Percentiles rank a stretch among this genome's conserved stretches.
Conservation (phyloP, 53 echinoderm and acorn worm genomes). For the Arbacia lixula region DNA sequence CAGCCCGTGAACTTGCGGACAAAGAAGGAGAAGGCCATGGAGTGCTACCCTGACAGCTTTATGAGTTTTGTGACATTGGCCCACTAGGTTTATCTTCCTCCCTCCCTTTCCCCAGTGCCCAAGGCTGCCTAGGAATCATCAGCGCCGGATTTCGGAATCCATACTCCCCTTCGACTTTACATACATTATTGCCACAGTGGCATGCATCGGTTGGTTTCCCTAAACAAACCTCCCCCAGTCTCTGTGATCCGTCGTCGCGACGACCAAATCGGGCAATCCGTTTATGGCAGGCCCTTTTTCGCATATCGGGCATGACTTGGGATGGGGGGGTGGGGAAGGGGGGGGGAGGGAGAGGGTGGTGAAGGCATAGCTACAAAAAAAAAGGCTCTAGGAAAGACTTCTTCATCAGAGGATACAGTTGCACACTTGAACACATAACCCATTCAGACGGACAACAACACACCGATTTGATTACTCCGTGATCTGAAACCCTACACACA, state of each 20-base stretch:
- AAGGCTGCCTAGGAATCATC: constrained; percentile 12
- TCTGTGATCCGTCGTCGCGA: background rate
- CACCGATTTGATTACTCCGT: constrained; percentile 39
- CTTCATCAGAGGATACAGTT: background rate
- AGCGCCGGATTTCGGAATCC: constrained; percentile 3
- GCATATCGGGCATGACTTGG: too few relatives aligned
- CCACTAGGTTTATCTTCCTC: constrained; percentile 16
- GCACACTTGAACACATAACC: constrained; percentile 40
- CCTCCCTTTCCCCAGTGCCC: constrained; percentile 5
- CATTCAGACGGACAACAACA: constrained; percentile 49
- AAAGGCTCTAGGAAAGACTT: background rate
- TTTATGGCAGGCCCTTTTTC: background rate
- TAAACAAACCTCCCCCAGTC: constrained; percentile 32
- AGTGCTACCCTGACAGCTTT: constrained; percentile 16
- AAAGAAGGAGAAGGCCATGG: too few relatives aligned
- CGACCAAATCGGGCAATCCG: constrained; percentile 19
- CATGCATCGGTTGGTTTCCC: constrained; percentile 39
- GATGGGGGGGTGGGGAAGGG: too few relatives aligned
- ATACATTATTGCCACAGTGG: constrained; percentile 42
- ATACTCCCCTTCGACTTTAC: constrained; percentile 39
- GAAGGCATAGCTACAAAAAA: background rate
- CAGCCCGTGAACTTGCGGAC: too few relatives aligned
- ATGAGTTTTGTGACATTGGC: constrained; percentile 13
- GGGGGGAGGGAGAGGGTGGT: background rate
- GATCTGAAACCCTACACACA: constrained; percentile 38